Evolutionary conservation across 37 sponge, comb jelly and placozoan species (phyloP).

Genomic region (Beroe ovata): DNA sequence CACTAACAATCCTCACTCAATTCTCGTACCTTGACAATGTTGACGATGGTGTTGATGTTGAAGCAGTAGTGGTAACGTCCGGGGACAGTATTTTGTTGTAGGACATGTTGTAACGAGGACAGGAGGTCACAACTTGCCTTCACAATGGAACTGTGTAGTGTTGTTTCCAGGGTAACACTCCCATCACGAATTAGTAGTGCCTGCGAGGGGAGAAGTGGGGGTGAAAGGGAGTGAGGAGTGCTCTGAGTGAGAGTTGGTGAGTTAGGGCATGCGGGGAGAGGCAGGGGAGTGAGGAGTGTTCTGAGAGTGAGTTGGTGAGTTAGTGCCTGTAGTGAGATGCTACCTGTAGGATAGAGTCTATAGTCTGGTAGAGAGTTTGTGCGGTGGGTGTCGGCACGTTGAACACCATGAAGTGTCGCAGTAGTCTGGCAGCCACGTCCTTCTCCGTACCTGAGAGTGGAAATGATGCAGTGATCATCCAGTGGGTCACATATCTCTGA

Average conservation of each 20-base stretch:
- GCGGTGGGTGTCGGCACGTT: constrained; percentile 34
- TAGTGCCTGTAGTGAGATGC: too few species aligned
- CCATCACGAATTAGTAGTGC: constrained; percentile 26
- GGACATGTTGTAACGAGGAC: constrained; percentile 15
- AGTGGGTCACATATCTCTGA: too few species aligned
- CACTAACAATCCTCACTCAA: too few species aligned
- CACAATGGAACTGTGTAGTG: constrained; percentile 26
- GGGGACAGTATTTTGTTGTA: constrained; percentile 55
- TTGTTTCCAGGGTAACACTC: not conserved
- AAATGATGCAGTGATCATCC: too few species aligned
- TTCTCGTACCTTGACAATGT: constrained; percentile 24
- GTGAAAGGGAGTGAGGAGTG: not conserved
- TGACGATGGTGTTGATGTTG: constrained; percentile 52
- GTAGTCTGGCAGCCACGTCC: constrained; percentile 23
- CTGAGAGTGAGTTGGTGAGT: not conserved
- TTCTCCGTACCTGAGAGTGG: constrained; percentile 22
- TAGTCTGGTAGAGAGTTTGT: constrained; percentile 33
- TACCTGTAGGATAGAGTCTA: constrained; percentile 58
- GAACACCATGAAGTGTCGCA: constrained; percentile 62
- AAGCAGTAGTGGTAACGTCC: constrained; percentile 67
- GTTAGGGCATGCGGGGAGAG: not conserved
- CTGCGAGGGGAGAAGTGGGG: not conserved
- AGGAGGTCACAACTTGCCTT: constrained; percentile 44
- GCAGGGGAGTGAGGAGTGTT: not conserved
- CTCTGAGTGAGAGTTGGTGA: not conserved